Conservation (phyloP, 1,140 invertebrate genomes). For the Leptestheria dahalacensis region DNA sequence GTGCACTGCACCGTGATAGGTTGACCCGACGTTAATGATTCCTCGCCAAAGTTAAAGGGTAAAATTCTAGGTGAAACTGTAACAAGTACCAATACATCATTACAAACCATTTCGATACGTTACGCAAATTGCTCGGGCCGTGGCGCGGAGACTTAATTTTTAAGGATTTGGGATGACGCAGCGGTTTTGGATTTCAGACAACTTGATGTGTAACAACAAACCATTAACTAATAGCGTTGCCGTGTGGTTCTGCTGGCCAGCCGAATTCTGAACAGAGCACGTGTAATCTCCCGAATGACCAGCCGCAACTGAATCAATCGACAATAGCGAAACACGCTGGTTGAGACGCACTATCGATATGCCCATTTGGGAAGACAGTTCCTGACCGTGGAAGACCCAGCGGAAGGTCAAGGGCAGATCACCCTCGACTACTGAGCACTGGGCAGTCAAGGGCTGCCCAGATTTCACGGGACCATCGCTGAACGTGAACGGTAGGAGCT, state of each 20-base stretch:
- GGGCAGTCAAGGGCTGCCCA: slow-evolving; percentile 40
- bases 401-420: slow-evolving; percentile 33
- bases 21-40: slow-evolving; percentile 45
- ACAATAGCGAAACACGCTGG: slow-evolving; percentile 50
- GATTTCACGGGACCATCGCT: slow-evolving; percentile 29
- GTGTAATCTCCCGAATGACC: slow-evolving; percentile 75
- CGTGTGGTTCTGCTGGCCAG: slow-evolving; percentile 40
- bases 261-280: slow-evolving; percentile 63
- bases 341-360: slow-evolving; percentile 38
- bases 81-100: slow-evolving; percentile 21
- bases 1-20: slow-evolving; percentile 52
- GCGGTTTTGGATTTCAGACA: not conserved
- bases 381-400: slow-evolving; percentile 54
- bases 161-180: slow-evolving; percentile 30
- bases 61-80: slow-evolving; percentile 47
- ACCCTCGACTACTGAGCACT: slow-evolving; percentile 25
- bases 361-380: slow-evolving; percentile 25
- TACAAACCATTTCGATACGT: no score
- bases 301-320: slow-evolving; percentile 55
- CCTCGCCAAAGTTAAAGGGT: slow-evolving; percentile 42
- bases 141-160: not conserved
- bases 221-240: slow-evolving; percentile 55
- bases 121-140: not conserved
- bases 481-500: slow-evolving; percentile 43
- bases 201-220: slow-evolving; percentile 23